Percentiles rank a stretch among this genome's conserved stretches.
These are phyloP conservation scores for Drosophila watanabei DNA, from an alignment of 1,140 invertebrate species.

Conservation along the genomic window DNA sequence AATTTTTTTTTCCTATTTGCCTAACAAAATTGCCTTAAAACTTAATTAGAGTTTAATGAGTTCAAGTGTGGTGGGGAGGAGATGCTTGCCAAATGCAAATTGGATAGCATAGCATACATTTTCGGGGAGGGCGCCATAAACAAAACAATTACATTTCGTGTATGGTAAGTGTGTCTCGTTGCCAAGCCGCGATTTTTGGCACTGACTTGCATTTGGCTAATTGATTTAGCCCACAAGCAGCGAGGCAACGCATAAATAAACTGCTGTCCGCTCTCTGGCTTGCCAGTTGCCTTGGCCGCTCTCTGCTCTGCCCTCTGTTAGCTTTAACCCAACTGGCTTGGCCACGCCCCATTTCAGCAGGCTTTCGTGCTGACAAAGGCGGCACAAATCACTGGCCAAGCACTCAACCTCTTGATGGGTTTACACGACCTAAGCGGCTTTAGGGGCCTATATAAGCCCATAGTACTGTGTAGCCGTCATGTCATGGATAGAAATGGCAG, in stretches of 20 bases:
- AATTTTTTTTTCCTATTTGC: constrained; percentile 14
- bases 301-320: constrained; percentile 25
- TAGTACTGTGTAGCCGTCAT: constrained; percentile 22
- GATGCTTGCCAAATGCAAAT: constrained; percentile 49
- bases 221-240: constrained; percentile 68
- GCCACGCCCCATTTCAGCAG: not conserved
- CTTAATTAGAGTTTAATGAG: constrained; percentile 78
- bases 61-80: constrained; percentile 10
- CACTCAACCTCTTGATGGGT: constrained; percentile 65
- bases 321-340: not conserved
- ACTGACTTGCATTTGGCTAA: constrained; percentile 77
- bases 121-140: constrained; percentile 49
- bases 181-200: constrained; percentile 75
- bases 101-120: constrained; percentile 57
- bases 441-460: constrained; percentile 29
- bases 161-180: not conserved
- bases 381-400: constrained; percentile 62
- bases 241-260: constrained; percentile 49
- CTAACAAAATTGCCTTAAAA: constrained; percentile 59
- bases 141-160: constrained; percentile 47
- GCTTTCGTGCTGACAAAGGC: constrained; percentile 61
- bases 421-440: constrained; percentile 80
- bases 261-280: constrained; percentile 10
- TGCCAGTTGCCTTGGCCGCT: constrained; percentile 40
- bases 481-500: constrained; percentile 39